phyloP scores from a whole-genome alignment of 64 coral and sea anemone species.

The Pocillopora damicornis region DNA sequence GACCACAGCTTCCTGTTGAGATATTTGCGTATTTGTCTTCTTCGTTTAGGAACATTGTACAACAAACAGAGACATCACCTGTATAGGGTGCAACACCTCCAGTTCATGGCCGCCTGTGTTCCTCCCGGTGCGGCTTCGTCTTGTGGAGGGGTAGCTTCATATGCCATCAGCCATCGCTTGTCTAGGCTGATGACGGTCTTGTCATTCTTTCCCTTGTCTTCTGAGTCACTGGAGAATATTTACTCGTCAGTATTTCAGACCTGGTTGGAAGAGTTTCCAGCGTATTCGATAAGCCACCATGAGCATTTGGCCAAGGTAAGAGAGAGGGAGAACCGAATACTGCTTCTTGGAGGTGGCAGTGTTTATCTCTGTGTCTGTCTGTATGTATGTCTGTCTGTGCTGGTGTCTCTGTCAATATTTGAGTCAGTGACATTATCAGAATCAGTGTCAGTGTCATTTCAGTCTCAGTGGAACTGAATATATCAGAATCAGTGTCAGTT shows the following conservation, averaged over 20 bases:
- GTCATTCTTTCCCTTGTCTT: constrained; percentile 74
- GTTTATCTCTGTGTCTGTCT: no score
- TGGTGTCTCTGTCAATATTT: no score
- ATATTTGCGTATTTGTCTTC: no score
- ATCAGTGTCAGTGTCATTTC: no score
- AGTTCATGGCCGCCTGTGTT: constrained; percentile 79
- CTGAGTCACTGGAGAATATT: constrained; percentile 62
- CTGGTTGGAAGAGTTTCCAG: constrained; percentile 95
- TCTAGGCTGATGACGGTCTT: constrained; percentile 88
- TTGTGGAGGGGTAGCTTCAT: constrained; percentile 77
- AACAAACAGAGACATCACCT: constrained; percentile 73
- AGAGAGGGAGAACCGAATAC: background rate
- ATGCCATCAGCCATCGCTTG: constrained; percentile 72
- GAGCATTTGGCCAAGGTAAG: constrained; percentile 67
- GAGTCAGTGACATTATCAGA: no score
- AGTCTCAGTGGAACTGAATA: no score
- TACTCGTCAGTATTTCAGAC: constrained; percentile 65
- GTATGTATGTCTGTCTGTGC: no score
- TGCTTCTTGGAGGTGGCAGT: no score
- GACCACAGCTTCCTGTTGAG: no score
- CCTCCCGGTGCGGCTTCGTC: constrained; percentile 66
- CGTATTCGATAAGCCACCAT: constrained; percentile 91
- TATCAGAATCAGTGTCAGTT: no score
- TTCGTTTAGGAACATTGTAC: constrained; percentile 67
- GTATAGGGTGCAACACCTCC: constrained; percentile 55